These are phyloP conservation scores for Numida meleagris DNA, from an alignment of 2,113 vertebrate species.

Conservation along the genomic window DNA sequence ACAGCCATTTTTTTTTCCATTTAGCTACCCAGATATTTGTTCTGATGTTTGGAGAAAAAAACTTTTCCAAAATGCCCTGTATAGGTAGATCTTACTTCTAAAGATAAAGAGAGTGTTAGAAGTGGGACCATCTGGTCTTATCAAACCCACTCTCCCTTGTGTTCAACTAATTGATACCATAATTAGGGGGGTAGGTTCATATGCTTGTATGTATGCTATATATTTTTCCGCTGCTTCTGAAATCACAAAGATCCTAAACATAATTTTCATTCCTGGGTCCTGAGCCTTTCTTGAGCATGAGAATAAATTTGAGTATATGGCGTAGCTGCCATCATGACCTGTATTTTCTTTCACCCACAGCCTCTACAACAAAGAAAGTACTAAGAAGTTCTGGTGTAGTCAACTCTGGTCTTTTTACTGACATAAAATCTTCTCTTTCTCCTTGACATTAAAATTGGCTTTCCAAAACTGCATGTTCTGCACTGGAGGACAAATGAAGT, in stretches of 20 bases:
- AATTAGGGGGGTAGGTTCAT: background rate
- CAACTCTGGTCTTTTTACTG: background rate
- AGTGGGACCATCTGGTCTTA: background rate
- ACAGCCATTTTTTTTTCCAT: background rate
- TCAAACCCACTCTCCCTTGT: background rate
- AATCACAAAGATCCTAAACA: background rate
- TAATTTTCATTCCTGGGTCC: background rate
- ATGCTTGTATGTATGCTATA: background rate
- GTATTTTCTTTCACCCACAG: background rate
- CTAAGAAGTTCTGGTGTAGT: background rate
- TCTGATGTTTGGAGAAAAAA: background rate
- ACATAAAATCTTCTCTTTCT: background rate
- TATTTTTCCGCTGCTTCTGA: background rate
- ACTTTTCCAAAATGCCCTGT: background rate
- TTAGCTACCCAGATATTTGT: background rate
- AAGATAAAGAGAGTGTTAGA: background rate
- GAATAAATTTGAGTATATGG: background rate
- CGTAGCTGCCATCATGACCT: background rate
- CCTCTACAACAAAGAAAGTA: background rate
- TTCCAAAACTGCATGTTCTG: background rate
- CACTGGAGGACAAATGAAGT: conserved; percentile 22
- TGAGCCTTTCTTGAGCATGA: background rate
- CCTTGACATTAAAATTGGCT: conserved; percentile 1
- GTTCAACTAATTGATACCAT: background rate
- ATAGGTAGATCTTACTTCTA: background rate